These are phyloP conservation scores for Oreochromis aureus DNA, from an alignment of 2,113 vertebrate species.

Conservation along the genomic window DNA sequence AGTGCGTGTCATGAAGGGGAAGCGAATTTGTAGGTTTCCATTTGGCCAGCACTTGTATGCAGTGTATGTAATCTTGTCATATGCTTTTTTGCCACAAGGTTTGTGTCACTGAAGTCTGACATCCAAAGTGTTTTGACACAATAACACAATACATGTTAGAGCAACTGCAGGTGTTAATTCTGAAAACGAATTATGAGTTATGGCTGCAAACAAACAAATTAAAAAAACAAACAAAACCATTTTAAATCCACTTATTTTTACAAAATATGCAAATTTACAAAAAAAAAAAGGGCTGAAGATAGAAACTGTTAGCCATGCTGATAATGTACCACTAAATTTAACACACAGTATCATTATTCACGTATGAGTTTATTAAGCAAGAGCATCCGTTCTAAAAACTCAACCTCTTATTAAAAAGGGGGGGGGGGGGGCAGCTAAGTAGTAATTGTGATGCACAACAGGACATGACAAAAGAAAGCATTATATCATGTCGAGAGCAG, in stretches of 20 bases:
- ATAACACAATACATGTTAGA: rapidly evolving
- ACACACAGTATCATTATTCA: neutral
- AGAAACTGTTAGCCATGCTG: neutral
- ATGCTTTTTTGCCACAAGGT: neutral
- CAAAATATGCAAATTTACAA: neutral
- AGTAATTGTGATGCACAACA: neutral
- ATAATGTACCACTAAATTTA: neutral
- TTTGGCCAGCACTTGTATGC: neutral
- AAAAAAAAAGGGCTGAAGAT: neutral
- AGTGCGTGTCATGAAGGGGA: neutral
- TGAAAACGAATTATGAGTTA: neutral
- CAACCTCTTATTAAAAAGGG: neutral
- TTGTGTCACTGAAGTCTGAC: neutral
- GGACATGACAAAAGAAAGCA: neutral
- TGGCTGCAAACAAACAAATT: neutral
- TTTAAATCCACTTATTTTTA: neutral
- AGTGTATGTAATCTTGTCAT: neutral
- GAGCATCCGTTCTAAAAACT: neutral
- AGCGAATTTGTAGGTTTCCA: neutral
- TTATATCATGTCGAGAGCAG: neutral
- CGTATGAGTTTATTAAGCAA: neutral
- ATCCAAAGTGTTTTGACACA: neutral
- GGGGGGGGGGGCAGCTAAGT: neutral
- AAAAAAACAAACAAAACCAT: neutral
- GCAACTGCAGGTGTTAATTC: neutral